Evolutionary conservation across 2,888 invertebrate species (phyloP), one percentile per base, ranked within the genome.

Genomic region (Falcaria lacertinaria): DNA sequence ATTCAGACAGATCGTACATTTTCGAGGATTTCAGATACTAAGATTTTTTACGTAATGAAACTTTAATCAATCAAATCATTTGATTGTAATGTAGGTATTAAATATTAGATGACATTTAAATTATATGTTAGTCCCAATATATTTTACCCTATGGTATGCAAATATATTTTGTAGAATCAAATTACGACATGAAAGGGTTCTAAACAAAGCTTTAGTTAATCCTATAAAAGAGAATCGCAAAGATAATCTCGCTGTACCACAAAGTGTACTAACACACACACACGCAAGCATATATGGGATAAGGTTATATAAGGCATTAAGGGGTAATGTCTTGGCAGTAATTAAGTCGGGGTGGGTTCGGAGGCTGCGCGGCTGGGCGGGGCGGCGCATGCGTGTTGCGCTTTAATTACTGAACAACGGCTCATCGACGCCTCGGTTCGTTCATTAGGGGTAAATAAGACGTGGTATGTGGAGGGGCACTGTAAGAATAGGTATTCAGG

Each of bases 321-420:
- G 81, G 85, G 73, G 85, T 40, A 40, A 40, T 40, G 40, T 40
- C 34, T 40, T 40, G 39, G 32, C 67, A 68, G 74, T 74, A 74
- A 74, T 74, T 74, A 74, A 72, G 46, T 59, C 52, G 55, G 60
- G 55, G 53, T 57, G 56, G 58, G 55, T 53, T 57, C 60, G 80
- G 88, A 87, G 84, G 87, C 87, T 88, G 88, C 66, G 81, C 67
- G 73, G 72, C 60, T 77, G 87, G 89, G 89, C 89, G 89, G 87
- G 80, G 62, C 52, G 62, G 76, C 88, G 88, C 88, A 85, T 85
- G 88, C 88, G 88, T 71, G 60, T 49, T 74, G 45, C 38, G 50
- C 65, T 72, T 85, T 88, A 88, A 89, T 89, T 89, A 88, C 47
- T 49, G 74, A 78, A 80, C 78, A 80, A 80, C 69, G 64, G 69